phyloP scores from a whole-genome alignment of 2,888 invertebrate genomes.

The Cryptocheilus praepositus region DNA sequence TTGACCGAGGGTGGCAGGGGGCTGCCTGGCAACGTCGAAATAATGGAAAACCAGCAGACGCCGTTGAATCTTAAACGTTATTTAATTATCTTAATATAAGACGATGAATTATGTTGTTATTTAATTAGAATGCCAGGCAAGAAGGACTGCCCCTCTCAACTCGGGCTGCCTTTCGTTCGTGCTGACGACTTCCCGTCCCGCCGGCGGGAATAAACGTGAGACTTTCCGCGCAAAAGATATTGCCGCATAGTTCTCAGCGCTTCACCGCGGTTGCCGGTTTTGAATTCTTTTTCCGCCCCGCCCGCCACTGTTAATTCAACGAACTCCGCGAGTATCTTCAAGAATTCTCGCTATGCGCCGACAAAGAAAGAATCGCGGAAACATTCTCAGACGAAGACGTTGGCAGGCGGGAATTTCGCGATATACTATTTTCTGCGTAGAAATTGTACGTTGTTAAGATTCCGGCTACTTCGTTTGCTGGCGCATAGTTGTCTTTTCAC shows the following conservation, averaged over 20 bases:
- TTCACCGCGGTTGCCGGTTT: slow-evolving; percentile 9
- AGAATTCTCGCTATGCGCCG: slow-evolving; percentile 35
- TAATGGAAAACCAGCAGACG: slow-evolving; percentile 67
- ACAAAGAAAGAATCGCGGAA: slow-evolving; percentile 24
- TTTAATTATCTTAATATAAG: slow-evolving; percentile 70
- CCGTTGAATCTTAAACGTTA: slow-evolving; percentile 69
- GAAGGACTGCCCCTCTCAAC: slow-evolving; percentile 37
- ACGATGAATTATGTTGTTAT: slow-evolving; percentile 72
- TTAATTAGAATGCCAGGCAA: slow-evolving; percentile 65
- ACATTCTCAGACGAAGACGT: slow-evolving; percentile 35
- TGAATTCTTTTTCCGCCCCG: neutral
- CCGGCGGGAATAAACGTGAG: neutral
- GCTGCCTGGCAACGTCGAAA: slow-evolving; percentile 47
- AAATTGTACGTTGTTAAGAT: neutral
- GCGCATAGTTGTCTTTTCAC: neutral
- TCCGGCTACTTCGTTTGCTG: no score
- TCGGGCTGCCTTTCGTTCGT: slow-evolving; percentile 1
- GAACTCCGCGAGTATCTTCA: slow-evolving; percentile 4
- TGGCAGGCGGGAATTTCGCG: slow-evolving; percentile 1
- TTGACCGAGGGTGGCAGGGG: slow-evolving; percentile 29
- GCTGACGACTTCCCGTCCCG: no score
- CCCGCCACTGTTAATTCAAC: no score
- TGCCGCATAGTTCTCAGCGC: slow-evolving; percentile 7
- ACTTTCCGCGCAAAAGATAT: neutral
- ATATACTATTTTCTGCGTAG: neutral